A percentile compares a stretch with the other conserved stretches of the same genome.
These are phyloP conservation scores for Rhinichthys osculus DNA, from an alignment of 2,797 vertebrate genomes.

Conservation along the genomic window DNA sequence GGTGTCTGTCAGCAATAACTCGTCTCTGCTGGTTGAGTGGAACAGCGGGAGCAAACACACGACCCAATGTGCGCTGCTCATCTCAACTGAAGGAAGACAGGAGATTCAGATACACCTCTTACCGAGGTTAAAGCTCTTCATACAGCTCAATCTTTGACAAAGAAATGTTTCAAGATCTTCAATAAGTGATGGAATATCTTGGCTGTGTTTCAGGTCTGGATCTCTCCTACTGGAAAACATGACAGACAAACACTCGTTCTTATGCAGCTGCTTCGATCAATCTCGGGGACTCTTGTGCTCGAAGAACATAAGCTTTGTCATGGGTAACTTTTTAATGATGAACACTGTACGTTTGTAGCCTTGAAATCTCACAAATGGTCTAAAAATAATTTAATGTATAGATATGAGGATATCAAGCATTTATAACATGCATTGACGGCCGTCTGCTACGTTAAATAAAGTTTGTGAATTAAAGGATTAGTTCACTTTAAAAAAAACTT, in stretches of 20 bases:
- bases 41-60: slow-evolving; percentile 26
- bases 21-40: slow-evolving; percentile 32
- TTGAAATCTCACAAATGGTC: not conserved
- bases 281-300: slow-evolving; percentile 35
- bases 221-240: slow-evolving; percentile 15
- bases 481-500: too few relatives aligned
- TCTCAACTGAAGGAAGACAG: slow-evolving; percentile 20
- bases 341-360: not conserved
- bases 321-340: not conserved
- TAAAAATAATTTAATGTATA: not conserved
- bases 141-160: slow-evolving; percentile 3
- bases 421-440: too few relatives aligned
- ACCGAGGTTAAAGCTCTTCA: slow-evolving; percentile 20
- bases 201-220: slow-evolving; percentile 4
- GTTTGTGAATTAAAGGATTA: too few relatives aligned
- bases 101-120: slow-evolving; percentile 39
- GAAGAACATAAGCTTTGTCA: slow-evolving; percentile 14
- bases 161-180: not conserved
- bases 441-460: not conserved
- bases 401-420: not conserved
- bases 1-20: slow-evolving; percentile 34
- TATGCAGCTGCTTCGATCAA: slow-evolving; percentile 27
- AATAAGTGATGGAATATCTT: not conserved
- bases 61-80: slow-evolving; percentile 30
- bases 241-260: not conserved